Conservation (phyloP, 1,140 invertebrate genomes). For the Scylla paramamosain region DNA sequence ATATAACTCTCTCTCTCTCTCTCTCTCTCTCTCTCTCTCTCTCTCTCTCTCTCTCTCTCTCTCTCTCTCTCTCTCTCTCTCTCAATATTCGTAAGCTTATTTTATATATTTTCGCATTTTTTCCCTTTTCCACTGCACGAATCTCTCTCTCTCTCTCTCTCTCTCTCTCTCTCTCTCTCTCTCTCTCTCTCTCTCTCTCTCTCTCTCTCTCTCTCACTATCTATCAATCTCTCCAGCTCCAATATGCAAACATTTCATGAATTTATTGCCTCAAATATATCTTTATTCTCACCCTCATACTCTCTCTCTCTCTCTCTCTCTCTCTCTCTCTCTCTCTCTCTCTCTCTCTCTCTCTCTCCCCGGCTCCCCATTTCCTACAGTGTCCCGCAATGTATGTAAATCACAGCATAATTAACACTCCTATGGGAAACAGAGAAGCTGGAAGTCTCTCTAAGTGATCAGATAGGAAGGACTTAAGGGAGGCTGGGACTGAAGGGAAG, state of each 20-base stretch:
- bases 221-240: neutral
- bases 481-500: neutral
- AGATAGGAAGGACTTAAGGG: neutral
- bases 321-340: slow-evolving; percentile 41
- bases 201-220: slow-evolving; percentile 5
- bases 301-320: slow-evolving; percentile 30
- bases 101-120: too few species aligned
- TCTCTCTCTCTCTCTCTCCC: slow-evolving; percentile 13
- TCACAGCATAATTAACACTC: neutral
- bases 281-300: neutral
- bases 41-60: slow-evolving; percentile 23
- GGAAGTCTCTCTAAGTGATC: neutral
- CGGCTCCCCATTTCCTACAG: neutral
- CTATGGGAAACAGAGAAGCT: neutral
- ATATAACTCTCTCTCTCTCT: neutral
- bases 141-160: neutral
- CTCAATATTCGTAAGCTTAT: neutral
- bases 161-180: neutral
- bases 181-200: slow-evolving; percentile 21
- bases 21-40: neutral
- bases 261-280: too few species aligned
- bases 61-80: neutral
- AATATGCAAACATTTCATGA: too few species aligned
- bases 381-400: neutral
- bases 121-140: neutral